Evolutionary conservation across 1,140 invertebrate genomes (phyloP), one percentile per base, ranked within the genome.

Genomic region (Leptonema lineaticorne): DNA sequence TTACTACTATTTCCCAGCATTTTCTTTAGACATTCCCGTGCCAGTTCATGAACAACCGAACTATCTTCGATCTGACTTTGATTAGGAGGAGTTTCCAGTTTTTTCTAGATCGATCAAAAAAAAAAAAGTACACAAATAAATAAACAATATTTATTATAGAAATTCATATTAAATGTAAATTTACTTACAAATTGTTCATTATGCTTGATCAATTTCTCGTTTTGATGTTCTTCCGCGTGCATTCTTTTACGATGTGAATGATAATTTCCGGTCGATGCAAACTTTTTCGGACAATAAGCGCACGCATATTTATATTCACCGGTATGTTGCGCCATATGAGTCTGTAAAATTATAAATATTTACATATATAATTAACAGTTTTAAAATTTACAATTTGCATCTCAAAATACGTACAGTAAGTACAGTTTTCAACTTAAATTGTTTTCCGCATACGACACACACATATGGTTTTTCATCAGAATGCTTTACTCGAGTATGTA

Each of bases 391-490:
- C 50, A 56, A 14, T 28, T 57, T 7, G 28, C 18, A 57, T 16
- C 14, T 28, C 46, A 1, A 41, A 24, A 33, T 63, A 65, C 37
- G 30, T 48, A 72, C 71, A 22, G 26, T 67, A 1, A 72, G 37
- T 53, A 67, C 60, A 28, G 50, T 68, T 29, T 69, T 72, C 4
- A 67, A 53, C 66, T 72, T 72, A 27, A 72, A 72, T 50, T 57
- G 48, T 59, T 72, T 72, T 0, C 59, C 71, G 41, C 71, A 72
- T 1, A 72, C 26, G 16, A 67, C 50, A 62, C 71, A 72, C n/a
- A 33, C 46, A 50, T 27, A 68, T 14, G 71, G 71, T 68, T 69
- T 72, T n/a, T 67, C 62, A 56, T 72, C 68, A 1, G 71, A 58
- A 53, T 72, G 71, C 24, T 65, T 69, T 11, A 69, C 62, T 7